Conservation (phyloP, 92 coral and sea anemone genomes). For the Epizoanthus scotinus region DNA sequence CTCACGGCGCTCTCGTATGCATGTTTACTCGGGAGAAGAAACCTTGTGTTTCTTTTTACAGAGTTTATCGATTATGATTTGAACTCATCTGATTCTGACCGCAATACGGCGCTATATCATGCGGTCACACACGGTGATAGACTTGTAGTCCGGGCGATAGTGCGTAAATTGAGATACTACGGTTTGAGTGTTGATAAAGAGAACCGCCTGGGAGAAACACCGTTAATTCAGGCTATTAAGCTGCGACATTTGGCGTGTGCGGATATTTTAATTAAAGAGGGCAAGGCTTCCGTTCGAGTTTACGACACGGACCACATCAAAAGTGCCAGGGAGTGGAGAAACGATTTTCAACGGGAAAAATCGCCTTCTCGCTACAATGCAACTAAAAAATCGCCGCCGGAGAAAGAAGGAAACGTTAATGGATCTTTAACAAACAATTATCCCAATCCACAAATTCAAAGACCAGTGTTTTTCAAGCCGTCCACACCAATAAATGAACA, state of each 20-base stretch:
- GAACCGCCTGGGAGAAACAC: constrained; percentile 74
- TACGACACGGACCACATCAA: constrained; percentile 59
- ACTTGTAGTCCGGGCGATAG: constrained; percentile 60
- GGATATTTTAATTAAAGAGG: constrained; percentile 59
- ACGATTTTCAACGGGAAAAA: constrained; percentile 40
- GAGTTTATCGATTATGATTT: constrained; percentile 72
- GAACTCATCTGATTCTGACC: constrained; percentile 65
- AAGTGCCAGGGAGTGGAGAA: constrained; percentile 68
- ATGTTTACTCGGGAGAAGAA: constrained; percentile 61
- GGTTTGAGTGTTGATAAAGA: constrained; percentile 66
- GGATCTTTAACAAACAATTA: constrained; percentile 47
- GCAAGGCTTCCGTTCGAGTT: constrained; percentile 71
- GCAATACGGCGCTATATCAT: constrained; percentile 80
- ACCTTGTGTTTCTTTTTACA: constrained; percentile 60
- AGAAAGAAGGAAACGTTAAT: not conserved
- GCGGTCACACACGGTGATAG: constrained; percentile 79
- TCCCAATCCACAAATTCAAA: constrained; percentile 50
- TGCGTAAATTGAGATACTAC: constrained; percentile 62
- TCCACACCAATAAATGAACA: constrained; percentile 61
- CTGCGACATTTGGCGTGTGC: constrained; percentile 60
- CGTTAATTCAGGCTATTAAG: constrained; percentile 75
- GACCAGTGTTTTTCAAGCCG: constrained; percentile 48
- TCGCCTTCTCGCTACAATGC: not conserved
- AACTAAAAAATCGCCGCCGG: not conserved
- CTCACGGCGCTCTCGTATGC: constrained; percentile 72